Conservation (phyloP, 2,797 vertebrate species). For the Sebastes steindachneri region DNA sequence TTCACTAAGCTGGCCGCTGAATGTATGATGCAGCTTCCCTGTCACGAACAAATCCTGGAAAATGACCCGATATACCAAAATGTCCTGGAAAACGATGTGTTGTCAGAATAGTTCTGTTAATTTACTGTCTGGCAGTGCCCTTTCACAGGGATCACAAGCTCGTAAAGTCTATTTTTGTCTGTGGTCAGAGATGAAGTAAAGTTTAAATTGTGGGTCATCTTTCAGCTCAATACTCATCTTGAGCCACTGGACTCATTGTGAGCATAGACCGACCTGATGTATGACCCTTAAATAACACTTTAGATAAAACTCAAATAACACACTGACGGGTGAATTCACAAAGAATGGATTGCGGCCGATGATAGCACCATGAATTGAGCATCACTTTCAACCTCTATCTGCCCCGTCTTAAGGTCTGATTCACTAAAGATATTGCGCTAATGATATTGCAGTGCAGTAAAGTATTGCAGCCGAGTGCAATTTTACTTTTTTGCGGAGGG, state of each 20-base stretch:
- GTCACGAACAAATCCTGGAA: background rate
- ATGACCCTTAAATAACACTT: background rate
- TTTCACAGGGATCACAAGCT: background rate
- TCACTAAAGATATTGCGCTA: background rate
- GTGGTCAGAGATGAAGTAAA: background rate
- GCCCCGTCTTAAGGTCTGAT: background rate
- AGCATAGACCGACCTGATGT: background rate
- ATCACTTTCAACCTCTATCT: background rate
- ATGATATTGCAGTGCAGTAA: background rate
- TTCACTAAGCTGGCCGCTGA: fast-evolving
- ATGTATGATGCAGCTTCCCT: background rate
- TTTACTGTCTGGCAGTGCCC: background rate
- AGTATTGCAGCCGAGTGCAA: background rate
- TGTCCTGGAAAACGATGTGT: background rate
- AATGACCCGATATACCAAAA: background rate
- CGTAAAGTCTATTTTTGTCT: background rate
- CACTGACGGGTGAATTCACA: background rate
- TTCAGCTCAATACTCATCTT: background rate
- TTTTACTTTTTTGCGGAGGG: no score
- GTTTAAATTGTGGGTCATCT: background rate
- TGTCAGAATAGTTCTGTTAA: background rate
- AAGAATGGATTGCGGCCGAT: background rate
- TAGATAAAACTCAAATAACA: background rate
- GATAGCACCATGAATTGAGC: background rate
- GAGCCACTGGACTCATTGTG: background rate